phyloP scores from a whole-genome alignment of 2,113 vertebrate species.

The Natator depressus region DNA sequence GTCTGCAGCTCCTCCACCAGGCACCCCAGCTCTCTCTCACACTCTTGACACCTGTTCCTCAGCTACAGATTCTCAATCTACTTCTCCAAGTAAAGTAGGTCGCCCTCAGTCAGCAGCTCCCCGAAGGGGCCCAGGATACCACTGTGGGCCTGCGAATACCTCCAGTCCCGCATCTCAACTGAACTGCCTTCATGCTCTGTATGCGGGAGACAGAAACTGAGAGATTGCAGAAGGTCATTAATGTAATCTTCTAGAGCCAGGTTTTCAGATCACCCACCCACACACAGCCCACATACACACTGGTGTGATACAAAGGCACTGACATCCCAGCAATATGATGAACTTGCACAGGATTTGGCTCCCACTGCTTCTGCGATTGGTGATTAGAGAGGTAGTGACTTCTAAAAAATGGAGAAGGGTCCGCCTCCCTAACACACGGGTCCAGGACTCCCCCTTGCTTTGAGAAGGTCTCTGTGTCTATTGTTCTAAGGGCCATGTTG shows the following conservation, averaged over 20 bases:
- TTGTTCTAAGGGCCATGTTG: background rate
- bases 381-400: background rate
- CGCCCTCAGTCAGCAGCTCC: slow-evolving; percentile 92
- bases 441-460: background rate
- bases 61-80: slow-evolving; percentile 89
- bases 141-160: slow-evolving; percentile 88
- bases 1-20: slow-evolving; percentile 87
- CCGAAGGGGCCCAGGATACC: slow-evolving; percentile 95
- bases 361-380: background rate
- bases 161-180: slow-evolving; percentile 79
- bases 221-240: accelerated
- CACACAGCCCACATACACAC: background rate
- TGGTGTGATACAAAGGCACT: background rate
- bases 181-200: background rate
- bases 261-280: background rate
- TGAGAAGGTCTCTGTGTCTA: background rate
- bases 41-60: slow-evolving; percentile 85
- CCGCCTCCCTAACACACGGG: background rate
- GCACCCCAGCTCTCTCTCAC: slow-evolving; percentile 86
- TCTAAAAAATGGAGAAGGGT: background rate
- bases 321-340: background rate
- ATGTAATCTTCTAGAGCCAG: background rate
- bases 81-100: slow-evolving; percentile 90
- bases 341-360: background rate
- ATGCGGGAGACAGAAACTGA: background rate